Evolutionary conservation across 2,797 vertebrate genomes (phyloP), one percentile per base, ranked within the genome.

Genomic region (Nasua narica): DNA sequence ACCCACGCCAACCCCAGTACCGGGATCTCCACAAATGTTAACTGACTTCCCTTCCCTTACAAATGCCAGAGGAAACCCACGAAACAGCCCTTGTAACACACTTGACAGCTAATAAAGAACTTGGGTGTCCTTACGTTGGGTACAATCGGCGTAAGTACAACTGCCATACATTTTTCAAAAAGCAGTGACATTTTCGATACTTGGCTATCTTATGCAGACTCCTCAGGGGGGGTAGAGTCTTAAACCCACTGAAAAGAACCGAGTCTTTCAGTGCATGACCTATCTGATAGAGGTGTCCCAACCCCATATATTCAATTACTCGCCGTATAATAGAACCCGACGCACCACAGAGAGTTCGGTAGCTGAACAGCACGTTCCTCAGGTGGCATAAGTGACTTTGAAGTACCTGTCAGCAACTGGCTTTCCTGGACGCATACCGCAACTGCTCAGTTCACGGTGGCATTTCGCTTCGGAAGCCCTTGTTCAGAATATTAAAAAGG

Each of bases 401-500:
- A 98, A 97, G 95, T 96, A 60, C 94, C 83, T 91, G 95, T 96
- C 94, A 97, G 94, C 87, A 67, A 78, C 92, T 84, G 84, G 82
- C 87, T 91, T 87, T 96, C 78, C 92, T 62, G 76, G n/a, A 87
- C 32, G 54, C 43, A 56, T 29, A 15, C 69, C 37, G 43, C 46
- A 86, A 58, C 77, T 81, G 62, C 70, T 97, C 92, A 92, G 87
- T 87, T 96, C 94, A 69, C 18, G 12, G 60, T 89, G 87, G 87
- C 77, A 77, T 94, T 96, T 96, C 83, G 81, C 93, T 96, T 96
- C 60, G 78, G 54, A 97, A 92, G 91, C 9, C 56, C 82, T 97
- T 84, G 62, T 95, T 94, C 78, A 18, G 96, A 96, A 97, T 97
- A 95, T 97, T 98, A 95, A 95, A 96, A 97, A 95, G 94, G 78